A percentile compares a stretch with the other conserved stretches of the same genome.
These are phyloP conservation scores for Melanophora roralis DNA, from an alignment of 2,888 invertebrate genomes.

Conservation along the genomic window DNA sequence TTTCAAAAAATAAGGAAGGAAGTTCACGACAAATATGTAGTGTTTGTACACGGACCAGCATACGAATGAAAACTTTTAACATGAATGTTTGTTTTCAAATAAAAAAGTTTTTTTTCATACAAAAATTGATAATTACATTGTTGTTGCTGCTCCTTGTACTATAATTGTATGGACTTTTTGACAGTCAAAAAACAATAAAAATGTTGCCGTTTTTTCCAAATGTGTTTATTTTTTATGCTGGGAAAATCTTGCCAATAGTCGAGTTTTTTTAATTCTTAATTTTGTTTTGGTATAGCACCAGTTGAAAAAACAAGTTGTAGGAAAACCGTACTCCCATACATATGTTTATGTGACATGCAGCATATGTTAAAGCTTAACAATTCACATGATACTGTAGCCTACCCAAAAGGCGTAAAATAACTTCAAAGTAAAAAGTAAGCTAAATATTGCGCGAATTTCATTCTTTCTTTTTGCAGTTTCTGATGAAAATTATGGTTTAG, in stretches of 20 bases:
- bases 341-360: constrained; percentile 43
- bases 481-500: constrained; percentile 60
- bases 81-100: constrained; percentile 20
- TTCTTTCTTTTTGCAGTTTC: constrained; percentile 42
- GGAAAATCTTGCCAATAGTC: constrained; percentile 46
- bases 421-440: constrained; percentile 5
- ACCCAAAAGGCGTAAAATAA: constrained; percentile 48
- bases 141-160: neutral
- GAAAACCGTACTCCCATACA: constrained; percentile 38
- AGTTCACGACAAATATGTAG: constrained; percentile 59
- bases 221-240: constrained; percentile 68
- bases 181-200: constrained; percentile 68
- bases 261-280: constrained; percentile 17
- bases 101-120: constrained; percentile 32
- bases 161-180: constrained; percentile 53
- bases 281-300: constrained; percentile 56
- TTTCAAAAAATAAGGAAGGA: constrained; percentile 60
- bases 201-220: constrained; percentile 70
- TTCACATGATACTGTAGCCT: constrained; percentile 38
- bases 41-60: constrained; percentile 13
- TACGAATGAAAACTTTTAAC: constrained; percentile 16
- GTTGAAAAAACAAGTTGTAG: constrained; percentile 32
- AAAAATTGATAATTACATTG: constrained; percentile 46
- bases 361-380: constrained; percentile 53
- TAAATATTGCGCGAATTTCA: constrained; percentile 47